Percentiles rank a stretch among this genome's conserved stretches.
Evolutionary conservation across 1,140 invertebrate species (phyloP).

Genomic region (Marisa cornuarietis): DNA sequence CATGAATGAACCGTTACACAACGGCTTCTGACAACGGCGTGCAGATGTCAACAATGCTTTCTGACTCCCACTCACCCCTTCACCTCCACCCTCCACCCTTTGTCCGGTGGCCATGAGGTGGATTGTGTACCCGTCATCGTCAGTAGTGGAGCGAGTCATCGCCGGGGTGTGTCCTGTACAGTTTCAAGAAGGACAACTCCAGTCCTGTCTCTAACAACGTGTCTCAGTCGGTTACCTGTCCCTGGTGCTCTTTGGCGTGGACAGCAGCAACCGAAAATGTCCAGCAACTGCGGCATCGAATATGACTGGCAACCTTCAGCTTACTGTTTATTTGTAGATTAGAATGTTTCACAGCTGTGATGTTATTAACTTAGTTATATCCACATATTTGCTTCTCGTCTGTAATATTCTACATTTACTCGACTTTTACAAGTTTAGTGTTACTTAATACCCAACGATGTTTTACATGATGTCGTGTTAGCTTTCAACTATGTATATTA

Average conservation of each 20-base stretch:
- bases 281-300: background rate
- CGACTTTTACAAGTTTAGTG: no score
- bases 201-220: no score
- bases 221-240: no score
- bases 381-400: no score
- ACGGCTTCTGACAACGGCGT: conserved; percentile 10
- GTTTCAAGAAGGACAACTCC: background rate
- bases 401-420: no score
- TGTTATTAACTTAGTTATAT: no score
- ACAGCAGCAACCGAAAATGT: background rate
- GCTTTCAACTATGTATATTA: no score
- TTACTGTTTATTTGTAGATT: background rate
- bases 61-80: background rate
- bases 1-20: conserved; percentile 20
- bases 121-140: background rate
- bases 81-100: background rate
- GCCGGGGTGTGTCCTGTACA: background rate
- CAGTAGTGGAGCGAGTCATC: no score
- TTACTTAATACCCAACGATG: no score
- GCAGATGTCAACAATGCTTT: background rate
- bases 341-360: no score
- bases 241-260: background rate
- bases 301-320: background rate
- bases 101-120: background rate
- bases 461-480: no score